phyloP scores from a whole-genome alignment of 2,113 vertebrate species.

The Protobothrops mucrosquamatus region DNA sequence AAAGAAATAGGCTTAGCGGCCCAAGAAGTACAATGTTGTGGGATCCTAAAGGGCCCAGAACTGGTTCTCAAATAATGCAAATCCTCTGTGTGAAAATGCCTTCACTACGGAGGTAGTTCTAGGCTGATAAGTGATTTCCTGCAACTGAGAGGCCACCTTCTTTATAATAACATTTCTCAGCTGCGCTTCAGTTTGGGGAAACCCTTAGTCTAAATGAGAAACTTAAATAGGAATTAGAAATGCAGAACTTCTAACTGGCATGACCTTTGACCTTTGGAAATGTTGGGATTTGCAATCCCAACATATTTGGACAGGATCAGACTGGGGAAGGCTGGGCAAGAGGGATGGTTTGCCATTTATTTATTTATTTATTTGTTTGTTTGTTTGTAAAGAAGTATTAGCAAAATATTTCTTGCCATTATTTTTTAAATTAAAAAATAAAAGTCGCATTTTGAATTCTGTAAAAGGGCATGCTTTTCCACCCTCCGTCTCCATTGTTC shows the following conservation, averaged over 20 bases:
- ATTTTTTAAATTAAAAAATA: neutral
- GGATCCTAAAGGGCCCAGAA: neutral
- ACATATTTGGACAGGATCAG: neutral
- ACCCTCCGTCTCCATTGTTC: conserved; percentile 27
- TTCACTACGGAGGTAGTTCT: neutral
- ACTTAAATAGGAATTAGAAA: neutral
- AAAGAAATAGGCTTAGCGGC: neutral
- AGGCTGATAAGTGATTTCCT: neutral
- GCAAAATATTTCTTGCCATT: neutral
- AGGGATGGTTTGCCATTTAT: neutral
- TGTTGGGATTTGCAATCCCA: neutral
- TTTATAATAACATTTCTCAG: neutral
- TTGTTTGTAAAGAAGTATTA: neutral
- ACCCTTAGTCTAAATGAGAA: neutral
- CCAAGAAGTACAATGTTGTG: neutral
- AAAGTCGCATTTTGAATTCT: neutral
- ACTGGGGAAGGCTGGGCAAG: neutral
- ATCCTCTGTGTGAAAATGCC: neutral
- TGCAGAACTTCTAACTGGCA: neutral
- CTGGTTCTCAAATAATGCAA: neutral
- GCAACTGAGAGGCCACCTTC: neutral
- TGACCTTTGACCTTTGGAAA: neutral
- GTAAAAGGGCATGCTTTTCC: neutral
- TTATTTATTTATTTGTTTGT: too few species aligned
- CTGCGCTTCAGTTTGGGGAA: neutral